Percentiles rank a stretch among this genome's conserved stretches.
Conservation (phyloP, 2,888 invertebrate genomes). For the Nycteola revayana region DNA sequence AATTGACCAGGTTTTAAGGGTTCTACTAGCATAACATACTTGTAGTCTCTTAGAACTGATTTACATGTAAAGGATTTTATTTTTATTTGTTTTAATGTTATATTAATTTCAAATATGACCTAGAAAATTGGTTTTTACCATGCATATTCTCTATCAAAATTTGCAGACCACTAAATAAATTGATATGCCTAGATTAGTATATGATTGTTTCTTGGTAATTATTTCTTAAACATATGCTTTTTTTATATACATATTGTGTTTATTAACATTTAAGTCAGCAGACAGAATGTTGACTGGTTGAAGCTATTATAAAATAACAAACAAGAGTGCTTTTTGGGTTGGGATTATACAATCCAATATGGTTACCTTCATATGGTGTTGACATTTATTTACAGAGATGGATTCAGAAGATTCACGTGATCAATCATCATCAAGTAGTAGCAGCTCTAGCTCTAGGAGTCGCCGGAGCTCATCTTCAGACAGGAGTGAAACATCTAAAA, state of each 20-base stretch:
- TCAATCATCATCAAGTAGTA: constrained; percentile 74
- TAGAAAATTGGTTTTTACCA: too few relatives aligned
- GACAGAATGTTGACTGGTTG: constrained; percentile 33
- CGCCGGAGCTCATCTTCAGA: constrained; percentile 68
- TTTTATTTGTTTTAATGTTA: too few relatives aligned
- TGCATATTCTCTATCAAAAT: constrained; percentile 2
- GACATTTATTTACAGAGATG: constrained; percentile 73
- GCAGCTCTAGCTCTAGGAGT: constrained; percentile 73
- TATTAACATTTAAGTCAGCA: constrained; percentile 39
- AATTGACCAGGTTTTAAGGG: too few relatives aligned
- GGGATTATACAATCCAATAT: constrained; percentile 20
- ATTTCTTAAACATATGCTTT: constrained; percentile 15
- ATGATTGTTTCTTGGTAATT: too few relatives aligned
- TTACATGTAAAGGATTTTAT: too few relatives aligned
- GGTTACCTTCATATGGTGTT: constrained; percentile 33
- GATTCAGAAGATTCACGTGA: constrained; percentile 84
- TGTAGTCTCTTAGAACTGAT: too few relatives aligned
- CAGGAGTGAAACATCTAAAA: constrained; percentile 62
- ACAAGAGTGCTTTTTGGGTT: constrained; percentile 48
- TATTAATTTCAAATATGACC: too few relatives aligned
- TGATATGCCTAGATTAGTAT: too few relatives aligned
- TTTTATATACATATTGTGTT: constrained; percentile 30
- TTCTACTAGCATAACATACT: too few relatives aligned
- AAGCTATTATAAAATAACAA: constrained; percentile 40
- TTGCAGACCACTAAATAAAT: too few relatives aligned